Percentiles rank a stretch among this genome's conserved stretches.
Evolutionary conservation across 2,888 invertebrate species (phyloP).

Genomic region (Synergus itoensis): DNA sequence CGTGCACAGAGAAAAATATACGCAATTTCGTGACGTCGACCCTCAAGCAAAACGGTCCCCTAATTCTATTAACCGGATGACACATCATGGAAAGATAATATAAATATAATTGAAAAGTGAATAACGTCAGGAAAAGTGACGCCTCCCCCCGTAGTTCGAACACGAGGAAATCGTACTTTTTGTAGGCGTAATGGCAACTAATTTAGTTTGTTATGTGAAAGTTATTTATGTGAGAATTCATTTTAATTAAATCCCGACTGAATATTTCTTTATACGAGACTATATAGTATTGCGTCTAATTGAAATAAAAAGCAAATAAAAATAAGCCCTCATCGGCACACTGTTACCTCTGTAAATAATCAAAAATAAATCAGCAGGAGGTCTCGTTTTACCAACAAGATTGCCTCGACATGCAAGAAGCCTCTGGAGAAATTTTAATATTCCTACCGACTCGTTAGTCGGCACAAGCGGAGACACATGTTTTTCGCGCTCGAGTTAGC

Average conservation of each 20-base stretch:
- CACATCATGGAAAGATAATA: not conserved
- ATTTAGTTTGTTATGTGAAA: too few species aligned
- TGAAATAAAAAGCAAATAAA: conserved; percentile 1
- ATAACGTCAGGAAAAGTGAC: too few species aligned
- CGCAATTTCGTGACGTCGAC: conserved; percentile 17
- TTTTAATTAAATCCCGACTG: not conserved
- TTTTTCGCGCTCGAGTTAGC: conserved; percentile 42
- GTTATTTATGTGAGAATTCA: too few species aligned
- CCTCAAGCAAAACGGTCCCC: not conserved
- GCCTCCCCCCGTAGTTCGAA: too few species aligned
- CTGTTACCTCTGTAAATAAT: conserved; percentile 22
- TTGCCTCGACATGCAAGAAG: conserved; percentile 38
- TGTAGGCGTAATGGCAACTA: too few species aligned
- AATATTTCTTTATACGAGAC: not conserved
- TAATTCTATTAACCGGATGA: not conserved
- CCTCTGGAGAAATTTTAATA: conserved; percentile 40
- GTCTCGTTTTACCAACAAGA: conserved; percentile 32
- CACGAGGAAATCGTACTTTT: too few species aligned
- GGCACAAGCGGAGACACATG: conserved; percentile 39
- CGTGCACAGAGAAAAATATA: conserved; percentile 9
- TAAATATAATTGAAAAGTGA: too few species aligned
- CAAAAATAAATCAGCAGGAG: conserved; percentile 25
- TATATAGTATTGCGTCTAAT: not conserved
- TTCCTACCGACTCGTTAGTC: conserved; percentile 41
- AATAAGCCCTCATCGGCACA: conserved; percentile 9